phyloP scores from a whole-genome alignment of 1,140 invertebrate genomes.

The Scaptodrosophila lebanonensis region DNA sequence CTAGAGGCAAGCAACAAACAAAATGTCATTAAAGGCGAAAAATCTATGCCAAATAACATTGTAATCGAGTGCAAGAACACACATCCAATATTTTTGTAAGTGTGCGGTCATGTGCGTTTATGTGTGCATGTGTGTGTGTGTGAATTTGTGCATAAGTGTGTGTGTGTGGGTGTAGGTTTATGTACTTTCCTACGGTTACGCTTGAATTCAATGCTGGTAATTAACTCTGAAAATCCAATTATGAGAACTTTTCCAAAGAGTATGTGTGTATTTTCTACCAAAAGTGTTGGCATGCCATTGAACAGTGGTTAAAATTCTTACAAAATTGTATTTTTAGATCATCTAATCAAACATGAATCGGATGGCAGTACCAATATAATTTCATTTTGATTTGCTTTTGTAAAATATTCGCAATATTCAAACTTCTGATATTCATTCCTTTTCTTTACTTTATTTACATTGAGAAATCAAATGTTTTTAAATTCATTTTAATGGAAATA shows the following conservation, averaged over 20 bases:
- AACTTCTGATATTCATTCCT: too few species aligned
- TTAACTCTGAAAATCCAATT: slow-evolving; percentile 76
- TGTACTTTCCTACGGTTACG: slow-evolving; percentile 54
- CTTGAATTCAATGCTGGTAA: slow-evolving; percentile 74
- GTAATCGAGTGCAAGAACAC: slow-evolving; percentile 43
- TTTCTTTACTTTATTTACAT: too few species aligned
- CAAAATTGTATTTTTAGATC: too few species aligned
- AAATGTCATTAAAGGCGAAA: slow-evolving; percentile 54
- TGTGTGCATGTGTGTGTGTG: background rate
- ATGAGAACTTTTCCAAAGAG: slow-evolving; percentile 70
- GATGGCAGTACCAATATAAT: too few species aligned
- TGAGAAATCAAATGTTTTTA: too few species aligned
- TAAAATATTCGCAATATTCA: too few species aligned
- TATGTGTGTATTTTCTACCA: slow-evolving; percentile 16
- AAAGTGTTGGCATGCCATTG: too few species aligned
- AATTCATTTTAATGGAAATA: too few species aligned
- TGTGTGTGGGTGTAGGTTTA: slow-evolving; percentile 21
- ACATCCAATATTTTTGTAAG: background rate
- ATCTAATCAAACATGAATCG: too few species aligned
- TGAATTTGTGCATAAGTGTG: background rate
- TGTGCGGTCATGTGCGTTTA: background rate
- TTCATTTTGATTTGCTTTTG: too few species aligned
- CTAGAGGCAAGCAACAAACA: background rate
- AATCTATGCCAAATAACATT: slow-evolving; percentile 64
- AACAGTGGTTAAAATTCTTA: too few species aligned